phyloP scores from a whole-genome alignment of 1,140 invertebrate species.

The Achatina immaculata region DNA sequence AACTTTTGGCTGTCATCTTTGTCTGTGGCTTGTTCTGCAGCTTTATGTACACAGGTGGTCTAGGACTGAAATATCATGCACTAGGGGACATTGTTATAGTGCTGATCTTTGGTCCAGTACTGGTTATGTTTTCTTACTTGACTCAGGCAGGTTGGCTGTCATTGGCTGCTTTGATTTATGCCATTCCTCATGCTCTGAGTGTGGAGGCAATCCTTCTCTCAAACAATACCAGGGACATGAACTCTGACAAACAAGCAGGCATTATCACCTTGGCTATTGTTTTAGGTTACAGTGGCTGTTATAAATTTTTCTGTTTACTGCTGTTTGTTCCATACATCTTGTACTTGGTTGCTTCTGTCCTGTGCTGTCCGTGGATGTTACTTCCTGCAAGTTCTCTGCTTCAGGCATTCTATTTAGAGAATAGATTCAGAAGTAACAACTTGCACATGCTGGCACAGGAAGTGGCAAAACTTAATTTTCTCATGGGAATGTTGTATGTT shows the following conservation, averaged over 20 bases:
- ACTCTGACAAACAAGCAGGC: constrained; percentile 85
- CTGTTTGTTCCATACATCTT: constrained; percentile 92
- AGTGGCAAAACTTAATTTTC: constrained; percentile 91
- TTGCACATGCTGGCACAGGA: constrained; percentile 86
- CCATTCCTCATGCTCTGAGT: constrained; percentile 91
- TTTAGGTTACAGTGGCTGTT: constrained; percentile 90
- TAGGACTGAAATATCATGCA: constrained; percentile 91
- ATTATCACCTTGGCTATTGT: constrained; percentile 93
- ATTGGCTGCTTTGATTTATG: constrained; percentile 83
- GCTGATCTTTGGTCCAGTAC: constrained; percentile 93
- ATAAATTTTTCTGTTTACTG: constrained; percentile 90
- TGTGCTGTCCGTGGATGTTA: constrained; percentile 86
- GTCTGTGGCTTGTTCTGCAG: constrained; percentile 94
- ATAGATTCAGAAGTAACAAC: constrained; percentile 84
- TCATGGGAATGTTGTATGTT: constrained; percentile 90
- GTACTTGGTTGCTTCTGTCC: constrained; percentile 85
- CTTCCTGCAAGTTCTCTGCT: constrained; percentile 89
- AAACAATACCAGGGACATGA: constrained; percentile 92
- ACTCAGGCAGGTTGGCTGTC: constrained; percentile 86
- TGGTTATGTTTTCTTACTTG: constrained; percentile 94
- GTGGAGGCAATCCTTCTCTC: constrained; percentile 95
- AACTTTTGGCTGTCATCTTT: constrained; percentile 92
- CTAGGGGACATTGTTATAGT: constrained; percentile 90
- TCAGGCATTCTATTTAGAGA: constrained; percentile 90
- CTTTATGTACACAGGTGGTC: constrained; percentile 84